Percentiles rank a stretch among this genome's conserved stretches.
Evolutionary conservation across 2,113 vertebrate genomes (phyloP).

Genomic region (Galbula dea): DNA sequence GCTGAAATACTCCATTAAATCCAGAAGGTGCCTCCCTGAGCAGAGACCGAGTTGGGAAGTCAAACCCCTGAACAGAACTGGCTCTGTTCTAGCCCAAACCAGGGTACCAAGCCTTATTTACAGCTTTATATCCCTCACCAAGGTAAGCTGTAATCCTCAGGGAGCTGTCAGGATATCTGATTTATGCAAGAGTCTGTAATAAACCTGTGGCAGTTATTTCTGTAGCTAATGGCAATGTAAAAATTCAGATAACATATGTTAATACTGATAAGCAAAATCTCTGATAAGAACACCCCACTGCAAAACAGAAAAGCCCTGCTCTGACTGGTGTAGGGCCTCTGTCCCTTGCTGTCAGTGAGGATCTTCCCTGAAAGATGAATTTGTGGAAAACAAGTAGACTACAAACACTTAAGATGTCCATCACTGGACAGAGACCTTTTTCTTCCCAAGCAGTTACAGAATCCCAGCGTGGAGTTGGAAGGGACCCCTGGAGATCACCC

Average conservation of each 20-base stretch:
- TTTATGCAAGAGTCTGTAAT: neutral
- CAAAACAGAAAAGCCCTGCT: neutral
- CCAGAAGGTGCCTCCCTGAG: neutral
- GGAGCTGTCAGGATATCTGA: neutral
- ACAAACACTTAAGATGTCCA: fast-evolving
- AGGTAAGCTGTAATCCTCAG: neutral
- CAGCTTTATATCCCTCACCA: neutral
- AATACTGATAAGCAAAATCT: neutral
- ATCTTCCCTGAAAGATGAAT: neutral
- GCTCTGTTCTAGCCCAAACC: neutral
- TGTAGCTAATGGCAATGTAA: conserved; percentile 39
- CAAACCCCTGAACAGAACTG: too few relatives aligned
- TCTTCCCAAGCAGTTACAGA: neutral
- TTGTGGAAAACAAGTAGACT: neutral
- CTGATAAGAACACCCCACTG: neutral
- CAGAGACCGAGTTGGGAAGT: neutral
- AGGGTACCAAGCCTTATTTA: fast-evolving
- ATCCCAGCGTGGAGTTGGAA: neutral
- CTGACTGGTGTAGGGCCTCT: neutral
- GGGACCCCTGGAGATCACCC: neutral
- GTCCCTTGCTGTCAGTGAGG: neutral
- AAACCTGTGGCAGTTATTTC: neutral
- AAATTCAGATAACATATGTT: conserved; percentile 5
- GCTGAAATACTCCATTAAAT: too few relatives aligned
- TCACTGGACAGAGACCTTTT: neutral